phyloP scores from a whole-genome alignment of 53 echinoderm and acorn worm species.

The Arbacia lixula region DNA sequence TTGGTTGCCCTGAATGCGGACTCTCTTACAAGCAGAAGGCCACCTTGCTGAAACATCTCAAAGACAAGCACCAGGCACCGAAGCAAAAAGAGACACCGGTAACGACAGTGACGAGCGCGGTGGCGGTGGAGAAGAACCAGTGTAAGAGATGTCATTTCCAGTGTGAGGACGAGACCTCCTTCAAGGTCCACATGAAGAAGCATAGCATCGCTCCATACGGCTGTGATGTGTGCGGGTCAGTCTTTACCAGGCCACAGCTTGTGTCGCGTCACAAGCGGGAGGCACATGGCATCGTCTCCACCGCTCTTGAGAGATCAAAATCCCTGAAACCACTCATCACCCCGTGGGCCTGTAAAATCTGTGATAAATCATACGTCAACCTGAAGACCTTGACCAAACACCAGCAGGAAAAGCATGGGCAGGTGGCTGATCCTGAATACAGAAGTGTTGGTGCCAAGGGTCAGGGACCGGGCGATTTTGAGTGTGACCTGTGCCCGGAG shows the following conservation, averaged over 20 bases:
- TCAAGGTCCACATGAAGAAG: background rate
- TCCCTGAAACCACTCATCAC: background rate
- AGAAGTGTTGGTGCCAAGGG: background rate
- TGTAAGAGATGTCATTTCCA: slow-evolving; percentile 18
- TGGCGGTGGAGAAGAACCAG: background rate
- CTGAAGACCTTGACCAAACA: slow-evolving; percentile 15
- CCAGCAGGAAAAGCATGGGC: slow-evolving; percentile 29
- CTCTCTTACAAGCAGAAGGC: background rate
- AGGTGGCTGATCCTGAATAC: background rate
- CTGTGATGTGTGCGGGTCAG: slow-evolving; percentile 26
- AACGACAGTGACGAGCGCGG: background rate
- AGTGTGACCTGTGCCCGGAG: slow-evolving; percentile 29
- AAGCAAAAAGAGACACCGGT: background rate
- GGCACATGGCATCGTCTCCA: background rate
- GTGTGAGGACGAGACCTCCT: background rate
- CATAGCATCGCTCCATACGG: slow-evolving; percentile 20
- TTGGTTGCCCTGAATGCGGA: slow-evolving; percentile 29
- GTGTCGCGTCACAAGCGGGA: slow-evolving; percentile 23
- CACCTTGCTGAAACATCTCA: background rate
- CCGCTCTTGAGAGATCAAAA: background rate
- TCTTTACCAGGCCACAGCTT: slow-evolving; percentile 14
- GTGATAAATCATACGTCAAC: slow-evolving; percentile 5
- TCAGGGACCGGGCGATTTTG: slow-evolving; percentile 5
- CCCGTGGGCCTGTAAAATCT: slow-evolving; percentile 12
- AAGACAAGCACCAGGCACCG: background rate